Conservation (phyloP, 2,797 vertebrate species). For the Manis javanica region DNA sequence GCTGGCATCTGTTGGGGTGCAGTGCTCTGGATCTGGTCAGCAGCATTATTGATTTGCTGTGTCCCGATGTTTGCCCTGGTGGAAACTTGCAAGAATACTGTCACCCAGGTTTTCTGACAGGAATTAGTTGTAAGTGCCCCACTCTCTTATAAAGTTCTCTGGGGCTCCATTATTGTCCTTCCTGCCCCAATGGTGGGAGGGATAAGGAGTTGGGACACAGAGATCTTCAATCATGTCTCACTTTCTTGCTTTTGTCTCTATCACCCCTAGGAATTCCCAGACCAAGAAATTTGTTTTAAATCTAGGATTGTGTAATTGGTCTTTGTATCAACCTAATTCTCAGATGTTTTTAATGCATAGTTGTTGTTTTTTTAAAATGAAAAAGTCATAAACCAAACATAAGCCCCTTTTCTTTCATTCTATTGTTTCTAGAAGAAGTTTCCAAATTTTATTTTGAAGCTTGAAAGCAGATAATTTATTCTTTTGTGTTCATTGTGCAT, state of each 20-base stretch:
- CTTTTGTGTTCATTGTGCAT: background rate
- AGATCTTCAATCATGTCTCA: background rate
- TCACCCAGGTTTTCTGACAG: background rate
- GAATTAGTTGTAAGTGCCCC: background rate
- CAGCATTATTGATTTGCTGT: background rate
- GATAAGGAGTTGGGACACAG: background rate
- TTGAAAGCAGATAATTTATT: background rate
- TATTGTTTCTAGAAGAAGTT: background rate
- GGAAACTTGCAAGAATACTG: background rate
- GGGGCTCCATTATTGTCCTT: background rate
- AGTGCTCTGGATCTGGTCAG: background rate
- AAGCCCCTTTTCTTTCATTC: background rate
- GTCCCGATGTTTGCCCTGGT: background rate
- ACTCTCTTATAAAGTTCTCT: background rate
- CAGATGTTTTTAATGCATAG: background rate
- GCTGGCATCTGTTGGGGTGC: background rate
- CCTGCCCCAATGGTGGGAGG: background rate
- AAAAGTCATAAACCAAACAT: background rate
- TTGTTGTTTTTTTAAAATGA: background rate
- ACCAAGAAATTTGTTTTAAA: background rate
- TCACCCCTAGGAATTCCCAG: background rate
- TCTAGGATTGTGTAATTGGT: background rate
- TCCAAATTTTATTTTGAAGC: conserved; percentile 13
- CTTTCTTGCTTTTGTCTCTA: background rate
- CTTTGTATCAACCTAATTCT: background rate